Base-by-base conservation (phyloP, 1,140 invertebrate species). In the Zaprionus camerounensis region DNA sequence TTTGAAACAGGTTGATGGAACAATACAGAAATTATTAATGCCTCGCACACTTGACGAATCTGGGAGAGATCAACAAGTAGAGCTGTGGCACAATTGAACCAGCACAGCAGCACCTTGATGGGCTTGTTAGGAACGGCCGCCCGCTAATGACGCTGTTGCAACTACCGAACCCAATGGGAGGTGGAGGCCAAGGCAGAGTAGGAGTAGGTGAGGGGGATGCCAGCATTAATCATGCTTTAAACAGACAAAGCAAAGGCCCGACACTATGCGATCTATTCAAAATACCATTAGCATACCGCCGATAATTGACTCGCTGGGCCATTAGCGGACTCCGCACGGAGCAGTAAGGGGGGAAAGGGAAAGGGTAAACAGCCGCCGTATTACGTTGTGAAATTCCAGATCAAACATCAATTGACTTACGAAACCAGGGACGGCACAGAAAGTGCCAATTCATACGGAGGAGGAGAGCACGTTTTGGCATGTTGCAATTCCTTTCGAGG, bases 181-280 rank as follows among this genome's bases (percentile, higher is more conserved):
- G 9, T 12, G 20, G 84, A 66, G 59, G 64, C 72, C 31, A 11
- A 17, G 41, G 41, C 15, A 7, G 41, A 51, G 46, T n/a, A 3
- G 46, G 9, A 12, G 6, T 6, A 1, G 17, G n/a, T 2, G 74
- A 80, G 90, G 81, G 70, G 77, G 85, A 9, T 44, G 41, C 58
- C 70, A 28, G 90, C 85, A 90, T 90, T 90, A 90, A 90, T 90
- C 85, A 90, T 91, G 69, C 85, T 90, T 90, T 77, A 90, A 71
- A 67, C 65, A 78, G 84, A 88, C 84, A 88, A 84, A 81, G 55
- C 53, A 17, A 67, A 65, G 72, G 59, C 15, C 51, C 24, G 28
- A 38, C 55, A 38, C 55, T 53, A 51, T 51, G 17, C 44, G 69
- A 62, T 70, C 78, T 64, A 84, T 88, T 88, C 75, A 88, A 88